Conservation (phyloP, 2,888 invertebrate species). For the Deilephila porcellus region DNA sequence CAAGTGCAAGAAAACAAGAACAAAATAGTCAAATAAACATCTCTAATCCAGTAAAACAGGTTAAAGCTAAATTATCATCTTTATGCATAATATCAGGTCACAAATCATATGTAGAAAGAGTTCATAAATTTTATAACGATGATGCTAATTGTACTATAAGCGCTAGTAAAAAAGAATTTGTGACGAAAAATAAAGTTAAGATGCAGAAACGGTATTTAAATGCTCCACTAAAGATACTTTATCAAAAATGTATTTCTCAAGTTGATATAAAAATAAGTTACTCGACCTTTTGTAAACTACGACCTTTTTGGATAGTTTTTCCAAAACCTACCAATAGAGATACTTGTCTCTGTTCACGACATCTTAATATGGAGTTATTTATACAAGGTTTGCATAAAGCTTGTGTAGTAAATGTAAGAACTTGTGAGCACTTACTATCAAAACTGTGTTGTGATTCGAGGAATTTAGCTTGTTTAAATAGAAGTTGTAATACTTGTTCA, state of each 20-base stretch:
- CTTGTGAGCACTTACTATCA: background rate
- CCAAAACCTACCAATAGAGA: constrained; percentile 3
- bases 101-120: constrained; percentile 22
- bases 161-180: constrained; percentile 36
- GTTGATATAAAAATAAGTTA: constrained; percentile 12
- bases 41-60: background rate
- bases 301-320: constrained; percentile 27
- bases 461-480: constrained; percentile 12
- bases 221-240: constrained; percentile 20
- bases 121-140: constrained; percentile 33
- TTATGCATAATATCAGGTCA: background rate
- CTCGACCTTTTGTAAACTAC: background rate
- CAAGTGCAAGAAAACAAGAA: background rate
- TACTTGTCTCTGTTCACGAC: constrained; percentile 20
- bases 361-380: constrained; percentile 19
- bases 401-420: constrained; percentile 6
- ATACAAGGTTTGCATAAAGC: background rate
- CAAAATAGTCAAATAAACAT: background rate
- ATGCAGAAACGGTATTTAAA: constrained; percentile 22
- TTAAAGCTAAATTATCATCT: background rate
- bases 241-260: constrained; percentile 3
- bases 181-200: constrained; percentile 28
- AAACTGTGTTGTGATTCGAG: constrained; percentile 22
- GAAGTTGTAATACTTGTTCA: constrained; percentile 24
- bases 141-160: constrained; percentile 36